These are phyloP conservation scores for Edolisoma coerulescens DNA, from an alignment of 2,113 vertebrate species.

Conservation along the genomic window DNA sequence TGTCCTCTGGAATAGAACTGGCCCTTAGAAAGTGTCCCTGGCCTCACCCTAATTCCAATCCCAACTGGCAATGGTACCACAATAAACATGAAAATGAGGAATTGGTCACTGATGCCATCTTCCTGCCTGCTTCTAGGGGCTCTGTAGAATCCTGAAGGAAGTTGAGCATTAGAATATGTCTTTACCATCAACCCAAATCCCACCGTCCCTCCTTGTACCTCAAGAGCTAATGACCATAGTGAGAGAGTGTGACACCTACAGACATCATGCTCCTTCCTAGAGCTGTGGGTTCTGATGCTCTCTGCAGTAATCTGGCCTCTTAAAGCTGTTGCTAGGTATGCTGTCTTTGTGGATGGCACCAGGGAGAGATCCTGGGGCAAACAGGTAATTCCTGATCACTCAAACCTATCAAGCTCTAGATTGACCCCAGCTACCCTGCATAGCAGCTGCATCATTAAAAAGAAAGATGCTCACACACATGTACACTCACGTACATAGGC, in stretches of 20 bases:
- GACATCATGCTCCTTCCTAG: not conserved
- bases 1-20: not conserved
- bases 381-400: not conserved
- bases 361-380: not conserved
- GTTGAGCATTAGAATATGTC: not conserved
- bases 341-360: not conserved
- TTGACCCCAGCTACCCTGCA: not conserved
- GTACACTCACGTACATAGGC: not conserved
- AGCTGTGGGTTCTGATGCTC: not conserved
- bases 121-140: not conserved
- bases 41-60: not conserved
- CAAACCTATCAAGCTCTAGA: not conserved
- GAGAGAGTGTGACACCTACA: not conserved
- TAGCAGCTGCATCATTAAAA: not conserved
- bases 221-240: not conserved
- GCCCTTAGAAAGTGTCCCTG: not conserved
- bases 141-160: not conserved
- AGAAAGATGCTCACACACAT: accelerated
- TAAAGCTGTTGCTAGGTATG: not conserved
- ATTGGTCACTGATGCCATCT: not conserved
- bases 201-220: not conserved
- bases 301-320: not conserved
- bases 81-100: not conserved
- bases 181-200: not conserved
- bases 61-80: not conserved